Evolutionary conservation across 2,113 vertebrate species (phyloP).

Genomic region (Dicaeum eximium): DNA sequence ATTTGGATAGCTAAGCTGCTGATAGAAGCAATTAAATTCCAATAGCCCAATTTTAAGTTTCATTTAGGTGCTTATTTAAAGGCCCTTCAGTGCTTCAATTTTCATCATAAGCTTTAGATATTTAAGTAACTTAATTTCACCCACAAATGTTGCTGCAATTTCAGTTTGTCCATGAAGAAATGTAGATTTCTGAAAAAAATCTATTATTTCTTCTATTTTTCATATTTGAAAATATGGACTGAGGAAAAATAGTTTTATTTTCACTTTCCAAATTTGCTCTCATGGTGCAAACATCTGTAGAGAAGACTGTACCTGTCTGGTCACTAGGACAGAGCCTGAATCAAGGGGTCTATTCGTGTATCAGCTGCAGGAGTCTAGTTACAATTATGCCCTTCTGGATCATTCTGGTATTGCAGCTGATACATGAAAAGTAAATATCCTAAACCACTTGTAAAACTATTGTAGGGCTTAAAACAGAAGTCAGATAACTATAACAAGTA

Average conservation of each 20-base stretch:
- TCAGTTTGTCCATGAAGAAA: not conserved
- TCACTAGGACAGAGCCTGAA: not conserved
- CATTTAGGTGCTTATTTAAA: constrained; percentile 4
- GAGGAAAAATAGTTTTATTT: not conserved
- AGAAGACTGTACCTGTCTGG: not conserved
- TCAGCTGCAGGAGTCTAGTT: not conserved
- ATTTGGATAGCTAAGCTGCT: not conserved
- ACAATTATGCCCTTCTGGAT: not conserved
- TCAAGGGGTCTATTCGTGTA: not conserved
- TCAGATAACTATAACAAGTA: not conserved
- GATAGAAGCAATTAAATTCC: not conserved
- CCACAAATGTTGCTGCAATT: not conserved
- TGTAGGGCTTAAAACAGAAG: not conserved
- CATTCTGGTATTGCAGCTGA: not conserved
- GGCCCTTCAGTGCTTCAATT: not conserved
- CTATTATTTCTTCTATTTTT: not conserved
- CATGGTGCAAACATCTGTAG: not conserved
- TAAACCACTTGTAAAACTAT: not conserved
- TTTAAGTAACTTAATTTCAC: not conserved
- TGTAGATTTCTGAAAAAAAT: not conserved
- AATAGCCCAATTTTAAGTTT: not conserved
- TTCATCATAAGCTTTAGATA: not conserved
- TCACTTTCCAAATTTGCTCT: not conserved
- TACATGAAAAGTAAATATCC: not conserved
- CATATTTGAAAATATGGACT: not conserved